Conservation (phyloP, 1,140 invertebrate species). For the Meloidogyne chitwoodi region DNA sequence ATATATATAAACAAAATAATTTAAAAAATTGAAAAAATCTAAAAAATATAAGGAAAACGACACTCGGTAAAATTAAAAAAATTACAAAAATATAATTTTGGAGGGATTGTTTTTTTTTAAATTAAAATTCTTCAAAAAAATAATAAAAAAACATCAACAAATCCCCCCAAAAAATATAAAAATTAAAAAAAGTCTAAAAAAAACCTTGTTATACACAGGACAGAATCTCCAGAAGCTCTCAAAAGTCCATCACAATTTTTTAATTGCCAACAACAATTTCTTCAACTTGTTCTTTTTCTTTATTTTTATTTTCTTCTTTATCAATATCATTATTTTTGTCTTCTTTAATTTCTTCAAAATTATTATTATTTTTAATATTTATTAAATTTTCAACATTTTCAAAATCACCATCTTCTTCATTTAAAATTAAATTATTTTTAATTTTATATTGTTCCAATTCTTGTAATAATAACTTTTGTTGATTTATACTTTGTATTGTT, state of each 20-base stretch:
- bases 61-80: not conserved
- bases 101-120: too few species aligned
- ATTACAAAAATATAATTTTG: too few species aligned
- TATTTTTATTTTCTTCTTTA: constrained; percentile 6
- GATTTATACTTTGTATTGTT: constrained; percentile 53
- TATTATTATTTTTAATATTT: constrained; percentile 18
- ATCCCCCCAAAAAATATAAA: too few species aligned
- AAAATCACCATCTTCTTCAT: constrained; percentile 9
- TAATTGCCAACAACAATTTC: too few species aligned
- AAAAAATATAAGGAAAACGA: too few species aligned
- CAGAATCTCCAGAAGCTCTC: too few species aligned
- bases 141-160: too few species aligned
- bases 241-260: too few species aligned
- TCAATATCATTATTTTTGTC: not conserved
- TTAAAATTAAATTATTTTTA: not conserved
- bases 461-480: constrained; percentile 46
- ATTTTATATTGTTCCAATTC: constrained; percentile 42
- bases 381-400: not conserved
- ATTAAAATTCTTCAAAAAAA: too few species aligned
- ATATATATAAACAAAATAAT: too few species aligned
- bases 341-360: not conserved
- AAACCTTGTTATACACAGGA: too few species aligned
- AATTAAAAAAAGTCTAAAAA: too few species aligned
- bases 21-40: not conserved
- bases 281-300: not conserved